Percentiles rank a stretch among this genome's conserved stretches.
These are phyloP conservation scores for Diorhabda carinulata DNA, from an alignment of 1,140 invertebrate species.

Conservation along the genomic window DNA sequence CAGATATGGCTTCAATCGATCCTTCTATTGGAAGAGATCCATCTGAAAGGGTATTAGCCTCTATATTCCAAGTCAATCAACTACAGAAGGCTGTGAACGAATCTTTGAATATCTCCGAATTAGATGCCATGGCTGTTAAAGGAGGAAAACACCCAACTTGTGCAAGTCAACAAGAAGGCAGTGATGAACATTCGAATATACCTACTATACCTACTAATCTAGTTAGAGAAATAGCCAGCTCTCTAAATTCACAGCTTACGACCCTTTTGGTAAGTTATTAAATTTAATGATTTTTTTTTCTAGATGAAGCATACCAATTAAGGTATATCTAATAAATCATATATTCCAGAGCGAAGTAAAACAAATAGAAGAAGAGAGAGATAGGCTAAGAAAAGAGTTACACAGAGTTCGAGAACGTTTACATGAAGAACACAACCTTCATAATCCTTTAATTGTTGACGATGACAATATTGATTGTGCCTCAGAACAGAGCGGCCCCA, in stretches of 20 bases:
- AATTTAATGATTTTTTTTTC: slow-evolving; percentile 16
- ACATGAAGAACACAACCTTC: slow-evolving; percentile 53
- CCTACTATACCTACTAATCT: slow-evolving; percentile 50
- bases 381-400: slow-evolving; percentile 67
- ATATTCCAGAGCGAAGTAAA: slow-evolving; percentile 63
- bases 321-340: neutral
- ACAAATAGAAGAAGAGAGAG: slow-evolving; percentile 70
- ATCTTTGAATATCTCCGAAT: slow-evolving; percentile 50
- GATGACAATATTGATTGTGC: slow-evolving; percentile 12
- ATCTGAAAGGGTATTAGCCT: slow-evolving; percentile 65
- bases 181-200: slow-evolving; percentile 14
- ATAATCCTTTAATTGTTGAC: slow-evolving; percentile 30
- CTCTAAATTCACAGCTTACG: slow-evolving; percentile 56
- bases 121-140: slow-evolving; percentile 47
- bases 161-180: slow-evolving; percentile 31
- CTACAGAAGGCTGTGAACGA: slow-evolving; percentile 52
- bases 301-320: neutral
- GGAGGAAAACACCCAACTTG: slow-evolving; percentile 38
- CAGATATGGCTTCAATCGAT: slow-evolving; percentile 58
- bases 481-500: slow-evolving; percentile 24
- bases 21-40: slow-evolving; percentile 56
- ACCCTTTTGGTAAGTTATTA: slow-evolving; percentile 53
- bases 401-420: slow-evolving; percentile 67
- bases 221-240: slow-evolving; percentile 52
- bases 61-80: slow-evolving; percentile 59